Evolutionary conservation across 2,113 vertebrate genomes (phyloP), one percentile per base, ranked within the genome.

Genomic region (Nycticryphes semicollaris): DNA sequence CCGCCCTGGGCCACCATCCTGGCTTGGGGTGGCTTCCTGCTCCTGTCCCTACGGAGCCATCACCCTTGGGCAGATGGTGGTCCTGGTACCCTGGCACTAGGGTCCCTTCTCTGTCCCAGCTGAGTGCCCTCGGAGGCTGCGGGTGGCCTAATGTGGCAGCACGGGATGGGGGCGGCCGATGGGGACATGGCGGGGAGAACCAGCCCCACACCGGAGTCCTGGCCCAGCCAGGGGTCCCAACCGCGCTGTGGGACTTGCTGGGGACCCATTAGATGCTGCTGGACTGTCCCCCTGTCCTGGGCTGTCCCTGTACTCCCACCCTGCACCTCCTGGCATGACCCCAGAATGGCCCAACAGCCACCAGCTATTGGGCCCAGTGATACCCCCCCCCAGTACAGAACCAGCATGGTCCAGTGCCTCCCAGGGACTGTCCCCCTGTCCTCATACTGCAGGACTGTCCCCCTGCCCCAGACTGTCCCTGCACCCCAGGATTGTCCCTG

Each of bases 171-270:
- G 63, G n/a, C 14, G 35, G 35, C 47, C 10, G 3, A 6, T 16
- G 57, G 67, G 31, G 12, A 31, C 39, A 0, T 0, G 37, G 18
- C 0, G 25, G 37, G 6, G 50, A 68, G 47, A 20, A 12, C 13
- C 30, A 17, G n/a, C 50, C n/a, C 43, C 3, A 0, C 4, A 35
- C 0, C 1, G 56, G 73, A 37, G 15, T 48, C 62, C 3, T 3
- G 0, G 16, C 41, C 14, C 1, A 3, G 56, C 56, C 53, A 33
- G 54, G 23, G n/a, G 53, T n/a, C 20, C 23, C 31, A 18, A 1
- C 15, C 3, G 2, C 1, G 17, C 39, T 30, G 22, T 45, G 78
- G 1, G 22, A 3, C 30, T 37, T 63, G 1, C 1, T 0, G 28
- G 57, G 48, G 47, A 45, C 31, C 13, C 13, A 0, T 4, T 0